Conservation (phyloP, 92 coral and sea anemone genomes). For the Anthopleura xanthogrammica region DNA sequence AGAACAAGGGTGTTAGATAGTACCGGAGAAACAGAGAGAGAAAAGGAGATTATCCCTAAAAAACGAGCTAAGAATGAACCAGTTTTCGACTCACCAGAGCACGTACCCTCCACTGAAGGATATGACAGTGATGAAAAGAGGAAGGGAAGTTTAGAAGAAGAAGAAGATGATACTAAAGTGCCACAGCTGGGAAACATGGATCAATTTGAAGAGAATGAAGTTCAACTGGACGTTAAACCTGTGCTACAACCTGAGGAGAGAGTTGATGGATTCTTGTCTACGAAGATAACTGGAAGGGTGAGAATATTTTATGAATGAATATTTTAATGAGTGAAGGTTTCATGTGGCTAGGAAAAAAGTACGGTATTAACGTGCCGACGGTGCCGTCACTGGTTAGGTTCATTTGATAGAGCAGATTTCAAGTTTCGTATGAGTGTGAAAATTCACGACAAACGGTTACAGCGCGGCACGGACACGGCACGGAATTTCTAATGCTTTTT, state of each 20-base stretch:
- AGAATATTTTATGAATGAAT: background rate
- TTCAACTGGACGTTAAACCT: background rate
- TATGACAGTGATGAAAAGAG: background rate
- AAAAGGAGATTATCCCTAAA: background rate
- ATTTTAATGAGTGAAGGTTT: background rate
- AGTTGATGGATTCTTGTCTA: slow-evolving; percentile 46
- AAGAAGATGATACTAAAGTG: background rate
- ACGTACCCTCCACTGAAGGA: background rate
- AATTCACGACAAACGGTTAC: too few species aligned
- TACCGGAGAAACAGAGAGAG: background rate
- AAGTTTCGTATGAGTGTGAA: too few species aligned
- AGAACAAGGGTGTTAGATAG: slow-evolving; percentile 20
- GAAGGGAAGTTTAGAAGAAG: background rate
- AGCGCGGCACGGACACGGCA: too few species aligned
- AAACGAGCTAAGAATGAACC: slow-evolving; percentile 6
- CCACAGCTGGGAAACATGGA: background rate
- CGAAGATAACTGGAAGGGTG: slow-evolving; percentile 54
- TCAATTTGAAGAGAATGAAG: background rate
- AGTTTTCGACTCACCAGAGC: background rate
- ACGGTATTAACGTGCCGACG: too few species aligned
- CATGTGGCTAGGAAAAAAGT: background rate
- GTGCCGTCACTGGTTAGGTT: too few species aligned
- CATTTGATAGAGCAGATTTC: too few species aligned
- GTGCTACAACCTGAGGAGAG: background rate
- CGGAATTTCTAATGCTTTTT: too few species aligned